These are phyloP conservation scores for Oncorhynchus tshawytscha DNA, from an alignment of 2,113 vertebrate species.

Conservation along the genomic window DNA sequence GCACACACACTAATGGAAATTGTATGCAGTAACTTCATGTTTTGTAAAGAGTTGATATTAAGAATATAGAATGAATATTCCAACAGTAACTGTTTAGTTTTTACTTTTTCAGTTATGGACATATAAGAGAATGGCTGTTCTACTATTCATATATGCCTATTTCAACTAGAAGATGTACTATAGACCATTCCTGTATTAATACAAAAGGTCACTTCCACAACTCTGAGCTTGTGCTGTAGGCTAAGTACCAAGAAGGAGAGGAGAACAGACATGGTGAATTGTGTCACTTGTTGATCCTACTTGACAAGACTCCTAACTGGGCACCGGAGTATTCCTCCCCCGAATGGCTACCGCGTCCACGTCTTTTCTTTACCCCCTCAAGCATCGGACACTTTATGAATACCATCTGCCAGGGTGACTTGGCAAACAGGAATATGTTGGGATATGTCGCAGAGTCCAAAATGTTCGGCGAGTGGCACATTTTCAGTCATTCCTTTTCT, in stretches of 20 bases:
- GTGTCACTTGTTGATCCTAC: conserved; percentile 31
- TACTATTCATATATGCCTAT: neutral
- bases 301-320: conserved; percentile 46
- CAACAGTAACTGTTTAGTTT: too few species aligned
- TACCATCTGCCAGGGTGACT: conserved; percentile 31
- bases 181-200: neutral
- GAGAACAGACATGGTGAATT: conserved; percentile 39
- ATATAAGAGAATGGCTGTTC: neutral
- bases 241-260: conserved; percentile 10
- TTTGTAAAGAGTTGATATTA: too few species aligned
- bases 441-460: conserved; percentile 18
- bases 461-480: conserved; percentile 6
- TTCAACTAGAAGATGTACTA: neutral
- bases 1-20: too few species aligned
- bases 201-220: neutral
- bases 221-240: neutral
- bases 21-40: too few species aligned
- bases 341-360: conserved; percentile 45
- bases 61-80: too few species aligned
- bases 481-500: neutral
- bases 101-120: too few species aligned
- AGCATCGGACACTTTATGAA: conserved; percentile 39
- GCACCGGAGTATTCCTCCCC: conserved; percentile 40
- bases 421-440: conserved; percentile 18
- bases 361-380: conserved; percentile 42